These are phyloP conservation scores for Acipenser ruthenus DNA, from an alignment of 2,797 vertebrate species.

Conservation along the genomic window DNA sequence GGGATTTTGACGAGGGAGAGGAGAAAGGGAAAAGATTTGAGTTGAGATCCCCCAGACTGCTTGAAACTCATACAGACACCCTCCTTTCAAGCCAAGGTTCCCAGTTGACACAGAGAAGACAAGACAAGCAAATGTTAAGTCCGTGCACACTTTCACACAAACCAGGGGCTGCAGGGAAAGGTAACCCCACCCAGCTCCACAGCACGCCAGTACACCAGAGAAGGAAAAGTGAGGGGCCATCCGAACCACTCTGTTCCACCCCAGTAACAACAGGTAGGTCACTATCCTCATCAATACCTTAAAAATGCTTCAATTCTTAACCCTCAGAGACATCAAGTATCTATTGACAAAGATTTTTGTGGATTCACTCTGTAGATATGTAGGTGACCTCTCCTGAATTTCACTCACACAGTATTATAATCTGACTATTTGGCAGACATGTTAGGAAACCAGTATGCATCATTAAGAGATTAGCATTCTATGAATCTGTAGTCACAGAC, in stretches of 20 bases:
- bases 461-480: too few relatives aligned
- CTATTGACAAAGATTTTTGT: too few relatives aligned
- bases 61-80: not conserved
- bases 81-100: slow-evolving; percentile 18
- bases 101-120: slow-evolving; percentile 33
- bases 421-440: too few relatives aligned
- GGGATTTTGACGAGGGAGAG: slow-evolving; percentile 33
- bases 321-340: too few relatives aligned
- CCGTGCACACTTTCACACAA: slow-evolving; percentile 36
- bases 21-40: slow-evolving; percentile 32
- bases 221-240: slow-evolving; percentile 38
- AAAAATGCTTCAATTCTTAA: too few relatives aligned
- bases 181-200: slow-evolving; percentile 57
- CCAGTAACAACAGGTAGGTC: slow-evolving; percentile 68
- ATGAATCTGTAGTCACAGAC: too few relatives aligned
- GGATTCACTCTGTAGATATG: too few relatives aligned
- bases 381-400: too few relatives aligned
- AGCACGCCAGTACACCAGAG: slow-evolving; percentile 72
- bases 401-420: too few relatives aligned
- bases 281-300: too few relatives aligned
- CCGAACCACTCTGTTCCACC: slow-evolving; percentile 63
- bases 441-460: too few relatives aligned
- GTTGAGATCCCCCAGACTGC: slow-evolving; percentile 22
- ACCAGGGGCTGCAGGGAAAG: slow-evolving; percentile 37
- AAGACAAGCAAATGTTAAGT: slow-evolving; percentile 37